Base-by-base conservation (phyloP, 2,888 invertebrate species). In the Xestia xanthographa region DNA sequence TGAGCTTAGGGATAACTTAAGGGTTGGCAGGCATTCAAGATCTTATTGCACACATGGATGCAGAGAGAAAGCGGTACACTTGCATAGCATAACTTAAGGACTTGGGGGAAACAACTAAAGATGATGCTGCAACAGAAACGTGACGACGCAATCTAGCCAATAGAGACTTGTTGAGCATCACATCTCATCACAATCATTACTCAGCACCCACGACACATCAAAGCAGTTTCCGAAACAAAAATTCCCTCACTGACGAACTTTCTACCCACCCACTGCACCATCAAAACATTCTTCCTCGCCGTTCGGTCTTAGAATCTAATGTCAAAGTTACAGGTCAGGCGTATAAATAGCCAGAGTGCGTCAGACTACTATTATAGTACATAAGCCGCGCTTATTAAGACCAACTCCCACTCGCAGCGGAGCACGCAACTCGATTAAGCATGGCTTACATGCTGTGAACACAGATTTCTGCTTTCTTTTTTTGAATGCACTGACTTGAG, bases 311-410 rank as follows among this genome's bases (percentile, higher is more conserved):
- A 85, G 83, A 84, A 65, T 73, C 86, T 84, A 83, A 84, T 94
- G 94, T 94, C 94, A 94, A 93, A 93, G 91, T 93, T 89, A 88
- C 90, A 90, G 92, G 91, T 92, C 92, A 91, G 87, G 88, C 85
- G 84, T 93, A 94, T 94, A 93, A 93, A 94, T 94, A 94, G 93
- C 89, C 89, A 88, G 90, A 91, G 88, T 87, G 83, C 83, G 87
- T 90, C 88, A 90, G 90, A 86, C 87, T 88, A 91, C 90, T 93
- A 91, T 92, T 93, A 93, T 92, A 92, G 87, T 93, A 92, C 91
- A 92, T 93, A 94, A 94, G 93, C 82, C 84, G 92, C 90, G 94
- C 95, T 95, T 96, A 96, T 95, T 96, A 95, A 95, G 96, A 95
- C 91, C 90, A 93, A 94, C 95, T 95, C 95, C 95, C 94, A 94